phyloP scores from a whole-genome alignment of 2,797 vertebrate genomes.

The Decapterus maruadsi region DNA sequence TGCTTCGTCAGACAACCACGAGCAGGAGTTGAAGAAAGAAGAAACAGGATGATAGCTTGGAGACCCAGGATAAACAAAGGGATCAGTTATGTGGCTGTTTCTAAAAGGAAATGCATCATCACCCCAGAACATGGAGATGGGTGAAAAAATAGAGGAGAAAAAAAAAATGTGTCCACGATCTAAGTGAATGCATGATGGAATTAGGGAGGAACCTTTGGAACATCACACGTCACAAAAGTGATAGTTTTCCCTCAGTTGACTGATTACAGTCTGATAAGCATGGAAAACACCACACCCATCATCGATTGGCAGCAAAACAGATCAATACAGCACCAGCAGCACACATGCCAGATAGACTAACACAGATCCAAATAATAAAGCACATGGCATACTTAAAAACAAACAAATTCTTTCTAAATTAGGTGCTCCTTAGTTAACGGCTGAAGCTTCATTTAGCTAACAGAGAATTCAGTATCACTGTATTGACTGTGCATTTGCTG shows the following conservation, averaged over 20 bases:
- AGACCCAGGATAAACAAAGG: constrained; percentile 71
- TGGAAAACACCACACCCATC: constrained; percentile 86
- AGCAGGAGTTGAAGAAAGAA: constrained; percentile 61
- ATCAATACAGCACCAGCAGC: constrained; percentile 82
- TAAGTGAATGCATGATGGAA: constrained; percentile 74
- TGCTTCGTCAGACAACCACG: constrained; percentile 47
- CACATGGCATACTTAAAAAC: constrained; percentile 40
- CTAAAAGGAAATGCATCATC: constrained; percentile 76
- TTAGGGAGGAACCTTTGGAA: constrained; percentile 83
- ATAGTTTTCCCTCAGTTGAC: constrained; percentile 87
- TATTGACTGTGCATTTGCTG: constrained; percentile 7
- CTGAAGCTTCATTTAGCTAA: constrained; percentile 25
- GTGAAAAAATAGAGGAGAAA: constrained; percentile 36
- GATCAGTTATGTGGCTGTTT: constrained; percentile 60
- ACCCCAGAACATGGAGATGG: constrained; percentile 49
- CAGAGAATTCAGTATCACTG: constrained; percentile 18
- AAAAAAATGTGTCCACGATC: constrained; percentile 62
- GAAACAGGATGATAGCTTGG: constrained; percentile 59
- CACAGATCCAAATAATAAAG: constrained; percentile 68
- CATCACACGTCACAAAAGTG: constrained; percentile 81
- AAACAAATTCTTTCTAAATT: constrained; percentile 46
- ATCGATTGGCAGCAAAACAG: constrained; percentile 86
- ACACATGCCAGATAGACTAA: constrained; percentile 66
- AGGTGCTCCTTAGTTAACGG: constrained; percentile 34
- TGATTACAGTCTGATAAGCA: constrained; percentile 87